Evolutionary conservation across 2,888 invertebrate species (phyloP).

Genomic region (Leucania comma): DNA sequence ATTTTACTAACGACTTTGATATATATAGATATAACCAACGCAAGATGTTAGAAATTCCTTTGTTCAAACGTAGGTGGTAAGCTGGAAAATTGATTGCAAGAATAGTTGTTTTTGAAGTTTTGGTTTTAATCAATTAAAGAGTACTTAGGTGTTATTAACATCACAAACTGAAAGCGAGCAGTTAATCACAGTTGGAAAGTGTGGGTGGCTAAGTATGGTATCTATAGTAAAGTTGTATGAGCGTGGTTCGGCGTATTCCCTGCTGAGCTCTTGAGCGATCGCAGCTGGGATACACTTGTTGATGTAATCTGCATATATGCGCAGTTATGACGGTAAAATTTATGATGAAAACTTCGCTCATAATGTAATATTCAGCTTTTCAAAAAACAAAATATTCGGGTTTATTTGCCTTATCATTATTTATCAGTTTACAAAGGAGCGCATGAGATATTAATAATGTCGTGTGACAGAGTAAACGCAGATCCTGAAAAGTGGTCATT

Average conservation of each 20-base stretch:
- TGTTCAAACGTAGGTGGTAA: constrained; percentile 26
- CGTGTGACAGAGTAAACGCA: no score
- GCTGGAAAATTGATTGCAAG: constrained; percentile 48
- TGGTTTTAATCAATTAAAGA: constrained; percentile 54
- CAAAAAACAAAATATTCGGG: background rate
- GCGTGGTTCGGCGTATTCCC: constrained; percentile 60
- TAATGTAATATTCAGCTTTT: background rate
- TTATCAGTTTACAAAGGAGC: background rate
- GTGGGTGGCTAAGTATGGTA: constrained; percentile 39
- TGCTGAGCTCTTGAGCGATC: constrained; percentile 70
- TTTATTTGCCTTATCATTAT: background rate
- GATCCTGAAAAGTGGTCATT: no score
- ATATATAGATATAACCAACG: constrained; percentile 2
- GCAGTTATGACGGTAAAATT: background rate
- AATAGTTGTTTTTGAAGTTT: constrained; percentile 55
- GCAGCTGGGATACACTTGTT: constrained; percentile 75
- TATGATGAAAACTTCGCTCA: background rate
- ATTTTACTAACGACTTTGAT: background rate
- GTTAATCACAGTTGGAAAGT: constrained; percentile 68
- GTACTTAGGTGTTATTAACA: constrained; percentile 57
- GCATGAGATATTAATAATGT: no score
- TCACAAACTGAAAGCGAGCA: constrained; percentile 60
- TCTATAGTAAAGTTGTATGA: constrained; percentile 65
- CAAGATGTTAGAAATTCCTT: constrained; percentile 16
- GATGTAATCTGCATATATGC: constrained; percentile 56